phyloP scores from a whole-genome alignment of 2,888 invertebrate species.

The Rhyacophila evoluta region DNA sequence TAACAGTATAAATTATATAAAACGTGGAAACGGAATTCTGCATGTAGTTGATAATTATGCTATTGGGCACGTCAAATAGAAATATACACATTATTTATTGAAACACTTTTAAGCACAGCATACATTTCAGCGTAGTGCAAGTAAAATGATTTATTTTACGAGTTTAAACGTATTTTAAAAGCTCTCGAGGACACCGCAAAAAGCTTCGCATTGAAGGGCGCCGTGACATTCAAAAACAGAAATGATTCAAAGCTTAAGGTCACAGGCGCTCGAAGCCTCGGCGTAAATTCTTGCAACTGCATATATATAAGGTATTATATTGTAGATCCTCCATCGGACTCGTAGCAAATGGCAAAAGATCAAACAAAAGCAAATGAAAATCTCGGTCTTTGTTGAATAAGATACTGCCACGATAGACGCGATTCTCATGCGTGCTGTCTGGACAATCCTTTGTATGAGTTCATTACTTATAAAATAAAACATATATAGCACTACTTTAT shows the following conservation, averaged over 20 bases:
- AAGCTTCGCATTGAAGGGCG: not conserved
- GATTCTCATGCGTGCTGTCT: not conserved
- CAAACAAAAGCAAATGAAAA: not conserved
- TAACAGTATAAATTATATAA: too few species aligned
- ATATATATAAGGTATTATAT: not conserved
- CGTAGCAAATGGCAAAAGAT: not conserved
- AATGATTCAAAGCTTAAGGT: slow-evolving; percentile 13
- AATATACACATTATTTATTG: too few species aligned
- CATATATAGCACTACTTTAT: too few species aligned
- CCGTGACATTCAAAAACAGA: slow-evolving; percentile 19
- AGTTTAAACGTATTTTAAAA: not conserved
- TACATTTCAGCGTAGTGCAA: too few species aligned
- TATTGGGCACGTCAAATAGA: too few species aligned
- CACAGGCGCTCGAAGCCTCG: not conserved
- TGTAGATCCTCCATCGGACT: not conserved
- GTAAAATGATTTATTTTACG: not conserved
- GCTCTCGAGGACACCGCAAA: not conserved
- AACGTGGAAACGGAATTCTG: too few species aligned
- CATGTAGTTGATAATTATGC: too few species aligned
- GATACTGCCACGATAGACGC: not conserved
- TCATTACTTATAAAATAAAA: too few species aligned
- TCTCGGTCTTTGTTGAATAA: not conserved
- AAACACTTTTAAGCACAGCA: too few species aligned
- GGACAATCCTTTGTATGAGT: too few species aligned
- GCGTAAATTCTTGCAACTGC: not conserved